phyloP scores from a whole-genome alignment of 2,888 invertebrate genomes.

The Clunio marinus region DNA sequence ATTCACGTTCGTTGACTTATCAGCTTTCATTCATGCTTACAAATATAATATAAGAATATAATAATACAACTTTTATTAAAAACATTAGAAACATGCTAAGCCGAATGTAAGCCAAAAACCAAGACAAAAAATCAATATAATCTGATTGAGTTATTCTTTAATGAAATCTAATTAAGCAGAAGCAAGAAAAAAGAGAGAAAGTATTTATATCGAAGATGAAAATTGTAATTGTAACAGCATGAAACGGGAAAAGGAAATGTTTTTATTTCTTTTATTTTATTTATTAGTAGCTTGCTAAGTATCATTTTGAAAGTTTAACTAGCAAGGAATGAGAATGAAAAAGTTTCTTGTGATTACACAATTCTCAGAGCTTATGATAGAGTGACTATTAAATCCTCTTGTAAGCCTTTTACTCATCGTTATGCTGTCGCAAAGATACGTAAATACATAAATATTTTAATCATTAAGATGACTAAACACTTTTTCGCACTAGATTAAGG shows the following conservation, averaged over 20 bases:
- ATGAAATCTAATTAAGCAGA: constrained; percentile 25
- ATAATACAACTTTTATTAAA: too few species aligned
- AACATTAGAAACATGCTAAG: not conserved
- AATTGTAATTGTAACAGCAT: not conserved
- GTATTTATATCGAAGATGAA: not conserved
- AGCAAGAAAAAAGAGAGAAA: not conserved
- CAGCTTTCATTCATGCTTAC: too few species aligned
- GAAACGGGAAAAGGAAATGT: not conserved
- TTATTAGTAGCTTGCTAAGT: too few species aligned
- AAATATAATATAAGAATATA: too few species aligned
- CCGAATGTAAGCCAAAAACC: not conserved
- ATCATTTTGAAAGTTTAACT: too few species aligned
- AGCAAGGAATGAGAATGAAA: not conserved
- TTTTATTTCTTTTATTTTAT: not conserved
- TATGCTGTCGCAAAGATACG: not conserved
- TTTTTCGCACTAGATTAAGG: constrained; percentile 37
- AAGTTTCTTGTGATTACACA: not conserved
- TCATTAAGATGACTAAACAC: constrained; percentile 31
- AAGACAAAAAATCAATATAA: constrained; percentile 23
- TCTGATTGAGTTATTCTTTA: constrained; percentile 31
- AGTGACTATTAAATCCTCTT: too few species aligned
- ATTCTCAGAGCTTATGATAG: not conserved
- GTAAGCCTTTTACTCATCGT: not conserved
- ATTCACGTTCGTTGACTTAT: too few species aligned
- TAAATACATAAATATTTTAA: constrained; percentile 23